Base-by-base conservation (phyloP, 2,113 vertebrate species). In the Lagopus muta region DNA sequence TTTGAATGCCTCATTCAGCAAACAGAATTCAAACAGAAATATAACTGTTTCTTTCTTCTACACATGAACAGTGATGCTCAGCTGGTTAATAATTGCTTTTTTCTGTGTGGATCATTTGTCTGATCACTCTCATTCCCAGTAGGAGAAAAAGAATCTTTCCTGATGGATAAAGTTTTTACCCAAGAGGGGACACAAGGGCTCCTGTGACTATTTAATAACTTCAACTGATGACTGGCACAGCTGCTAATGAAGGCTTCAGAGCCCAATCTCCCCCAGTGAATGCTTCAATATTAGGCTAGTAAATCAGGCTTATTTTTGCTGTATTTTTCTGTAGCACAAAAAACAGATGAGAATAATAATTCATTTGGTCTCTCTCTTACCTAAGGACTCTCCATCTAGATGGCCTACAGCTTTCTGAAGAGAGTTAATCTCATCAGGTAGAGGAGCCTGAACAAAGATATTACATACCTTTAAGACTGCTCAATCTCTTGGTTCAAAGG, bases 121-220 rank as follows among this genome's bases (percentile, higher is more conserved):
- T 60, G 47, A 50, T 75, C 3, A 0, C 32, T 50, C 61, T 32
- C 9, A 2, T 75, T 84, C 74, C 52, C 74, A 91, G 54, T 43
- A 61, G 77, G 40, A 81, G 58, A 9, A 64, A n/a, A 47, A 38
- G 64, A 72, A 18, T 6, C 47, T 77, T 70, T 77, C 60, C 84
- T 92, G 50, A 24, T 55, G 61, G 70, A 54, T 74, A 8, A 91
- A 58, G 45, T 27, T 82, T 45, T 40, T 38, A 67, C 77, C 50
- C 81, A 40, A 22, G 89, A 90, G 50, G 17, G 65, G 27, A 54
- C 74, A 67, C 55, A 92, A 86, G 84, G 88, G 38, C 70, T 87
- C 55, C 92, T 65, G 43, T 78, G 84, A 66, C 60, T 83, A 54
- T 86, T 92, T 84, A 60, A 84, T 71, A 45, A 67, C 42, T 89